Evolutionary conservation across 2,888 invertebrate species (phyloP).

Genomic region (Mechanitis messenoides): DNA sequence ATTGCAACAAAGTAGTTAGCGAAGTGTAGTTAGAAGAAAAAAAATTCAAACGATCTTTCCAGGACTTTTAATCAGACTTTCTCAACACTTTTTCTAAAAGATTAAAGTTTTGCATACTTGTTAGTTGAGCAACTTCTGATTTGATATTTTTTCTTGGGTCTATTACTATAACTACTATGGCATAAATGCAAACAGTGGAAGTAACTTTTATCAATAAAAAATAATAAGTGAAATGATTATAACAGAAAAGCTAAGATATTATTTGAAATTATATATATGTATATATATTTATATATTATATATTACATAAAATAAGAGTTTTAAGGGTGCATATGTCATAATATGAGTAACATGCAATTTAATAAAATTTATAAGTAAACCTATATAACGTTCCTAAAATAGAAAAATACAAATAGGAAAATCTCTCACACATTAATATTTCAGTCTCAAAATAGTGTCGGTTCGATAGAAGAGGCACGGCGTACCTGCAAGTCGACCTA

Average conservation of each 20-base stretch:
- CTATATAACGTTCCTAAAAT: too few relatives aligned
- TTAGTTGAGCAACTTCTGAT: neutral
- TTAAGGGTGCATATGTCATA: too few relatives aligned
- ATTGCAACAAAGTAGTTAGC: conserved; percentile 7
- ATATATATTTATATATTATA: too few relatives aligned
- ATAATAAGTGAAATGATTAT: too few relatives aligned
- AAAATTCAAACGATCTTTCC: conserved; percentile 16
- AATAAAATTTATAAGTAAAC: too few relatives aligned
- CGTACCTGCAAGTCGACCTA: conserved; percentile 14
- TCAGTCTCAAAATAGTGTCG: conserved; percentile 18
- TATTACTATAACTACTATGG: neutral
- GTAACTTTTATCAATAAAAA: too few relatives aligned
- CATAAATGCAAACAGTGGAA: too few relatives aligned
- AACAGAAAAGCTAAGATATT: too few relatives aligned
- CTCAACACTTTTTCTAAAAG: conserved; percentile 5
- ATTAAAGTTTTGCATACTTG: conserved; percentile 5
- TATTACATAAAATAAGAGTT: too few relatives aligned
- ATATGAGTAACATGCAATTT: too few relatives aligned
- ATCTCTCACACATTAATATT: conserved; percentile 17
- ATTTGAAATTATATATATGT: too few relatives aligned
- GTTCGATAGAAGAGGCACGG: conserved; percentile 9
- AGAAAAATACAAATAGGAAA: neutral
- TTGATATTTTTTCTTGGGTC: conserved; percentile 2
- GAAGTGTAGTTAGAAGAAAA: conserved; percentile 16
- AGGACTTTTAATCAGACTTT: conserved; percentile 11